These are phyloP conservation scores for Sepioteuthis lessoniana DNA, from an alignment of 2,888 invertebrate genomes.

Conservation along the genomic window DNA sequence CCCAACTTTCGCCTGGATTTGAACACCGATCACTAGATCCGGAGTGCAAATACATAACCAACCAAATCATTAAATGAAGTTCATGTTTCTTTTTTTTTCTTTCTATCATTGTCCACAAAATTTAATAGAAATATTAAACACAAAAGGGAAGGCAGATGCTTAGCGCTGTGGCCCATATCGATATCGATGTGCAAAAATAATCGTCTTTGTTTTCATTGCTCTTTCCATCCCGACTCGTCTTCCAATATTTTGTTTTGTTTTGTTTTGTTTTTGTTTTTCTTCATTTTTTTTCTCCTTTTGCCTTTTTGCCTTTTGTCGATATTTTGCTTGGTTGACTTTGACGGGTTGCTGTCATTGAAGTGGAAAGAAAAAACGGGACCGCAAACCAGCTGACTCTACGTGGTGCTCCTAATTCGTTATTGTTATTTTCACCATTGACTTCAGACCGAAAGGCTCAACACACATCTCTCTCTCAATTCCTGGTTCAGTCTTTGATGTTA, in stretches of 20 bases:
- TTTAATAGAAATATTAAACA: neutral
- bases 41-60: neutral
- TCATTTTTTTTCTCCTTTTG: no score
- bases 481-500: neutral
- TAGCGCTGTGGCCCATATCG: neutral
- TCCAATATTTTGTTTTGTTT: neutral
- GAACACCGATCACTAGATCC: neutral
- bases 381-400: neutral
- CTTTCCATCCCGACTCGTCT: neutral
- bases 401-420: neutral
- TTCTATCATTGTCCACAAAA: neutral
- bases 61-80: no score
- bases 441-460: neutral
- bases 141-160: neutral
- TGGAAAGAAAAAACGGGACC: neutral
- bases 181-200: neutral
- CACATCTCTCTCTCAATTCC: neutral
- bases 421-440: neutral
- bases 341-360: neutral
- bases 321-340: neutral
- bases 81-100: neutral
- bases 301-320: no score
- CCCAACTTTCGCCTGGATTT: neutral
- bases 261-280: no score
- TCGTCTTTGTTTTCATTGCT: neutral